Percentiles rank a stretch among this genome's conserved stretches.
These are phyloP conservation scores for Esox masquinongy DNA, from an alignment of 2,797 vertebrate species.

Conservation along the genomic window DNA sequence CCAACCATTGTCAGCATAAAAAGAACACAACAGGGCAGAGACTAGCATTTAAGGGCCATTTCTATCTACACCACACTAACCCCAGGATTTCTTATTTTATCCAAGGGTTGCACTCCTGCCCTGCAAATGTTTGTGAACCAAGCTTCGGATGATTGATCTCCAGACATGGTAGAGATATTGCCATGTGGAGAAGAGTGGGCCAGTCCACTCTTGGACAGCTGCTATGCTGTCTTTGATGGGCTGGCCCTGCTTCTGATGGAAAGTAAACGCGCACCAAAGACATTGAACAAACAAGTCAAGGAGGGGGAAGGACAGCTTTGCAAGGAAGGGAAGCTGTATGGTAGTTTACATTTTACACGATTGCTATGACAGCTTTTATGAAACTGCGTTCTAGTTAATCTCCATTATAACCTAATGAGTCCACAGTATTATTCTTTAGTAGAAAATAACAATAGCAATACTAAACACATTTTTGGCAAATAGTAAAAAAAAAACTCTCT, in stretches of 20 bases:
- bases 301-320: not conserved
- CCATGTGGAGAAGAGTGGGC: conserved; percentile 2
- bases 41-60: conserved; percentile 49
- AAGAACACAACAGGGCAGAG: conserved; percentile 16
- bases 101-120: not conserved
- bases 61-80: conserved; percentile 50
- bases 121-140: conserved; percentile 28
- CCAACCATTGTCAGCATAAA: not conserved
- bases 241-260: not conserved
- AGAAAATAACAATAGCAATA: no score
- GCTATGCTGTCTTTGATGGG: not conserved
- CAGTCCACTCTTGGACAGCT: not conserved
- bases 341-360: no score
- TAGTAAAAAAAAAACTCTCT: no score
- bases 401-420: no score
- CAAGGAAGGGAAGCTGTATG: not conserved
- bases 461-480: no score
- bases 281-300: not conserved
- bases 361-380: no score
- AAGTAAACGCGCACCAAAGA: not conserved
- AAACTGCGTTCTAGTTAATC: no score
- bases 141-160: conserved; percentile 29
- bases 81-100: not conserved
- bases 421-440: no score
- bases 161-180: not conserved